Evolutionary conservation across 1,140 invertebrate genomes (phyloP).

Genomic region (Watersipora subatra): DNA sequence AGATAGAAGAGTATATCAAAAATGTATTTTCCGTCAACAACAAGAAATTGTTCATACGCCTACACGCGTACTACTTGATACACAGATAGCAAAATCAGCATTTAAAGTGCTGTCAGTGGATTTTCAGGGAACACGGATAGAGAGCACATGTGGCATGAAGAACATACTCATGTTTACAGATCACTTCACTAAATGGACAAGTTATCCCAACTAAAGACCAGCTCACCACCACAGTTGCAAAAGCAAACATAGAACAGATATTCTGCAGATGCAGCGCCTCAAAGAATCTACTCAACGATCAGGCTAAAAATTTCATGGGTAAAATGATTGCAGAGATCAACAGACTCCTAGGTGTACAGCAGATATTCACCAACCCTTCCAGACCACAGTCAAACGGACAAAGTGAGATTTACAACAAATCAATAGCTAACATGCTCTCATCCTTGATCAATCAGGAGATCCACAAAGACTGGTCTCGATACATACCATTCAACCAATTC

Average conservation of each 20-base stretch:
- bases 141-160: conserved; percentile 6
- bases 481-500: neutral
- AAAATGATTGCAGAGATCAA: neutral
- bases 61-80: neutral
- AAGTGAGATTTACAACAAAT: neutral
- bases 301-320: conserved; percentile 9
- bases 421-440: neutral
- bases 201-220: conserved; percentile 11
- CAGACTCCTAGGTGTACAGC: neutral
- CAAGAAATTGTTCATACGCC: conserved; percentile 1
- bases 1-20: conserved; percentile 10
- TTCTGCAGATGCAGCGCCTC: conserved; percentile 16
- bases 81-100: neutral
- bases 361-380: neutral
- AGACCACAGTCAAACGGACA: neutral
- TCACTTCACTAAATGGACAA: conserved; percentile 13
- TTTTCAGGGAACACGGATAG: conserved; percentile 10
- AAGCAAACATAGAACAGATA: conserved; percentile 11
- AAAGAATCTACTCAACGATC: conserved; percentile 15
- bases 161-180: conserved; percentile 15
- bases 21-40: conserved; percentile 13
- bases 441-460: neutral
- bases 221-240: conserved; percentile 11
- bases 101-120: neutral
- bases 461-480: neutral